Percentiles rank a stretch among this genome's conserved stretches.
Conservation (phyloP, 1,140 invertebrate genomes). For the Halesus radiatus region DNA sequence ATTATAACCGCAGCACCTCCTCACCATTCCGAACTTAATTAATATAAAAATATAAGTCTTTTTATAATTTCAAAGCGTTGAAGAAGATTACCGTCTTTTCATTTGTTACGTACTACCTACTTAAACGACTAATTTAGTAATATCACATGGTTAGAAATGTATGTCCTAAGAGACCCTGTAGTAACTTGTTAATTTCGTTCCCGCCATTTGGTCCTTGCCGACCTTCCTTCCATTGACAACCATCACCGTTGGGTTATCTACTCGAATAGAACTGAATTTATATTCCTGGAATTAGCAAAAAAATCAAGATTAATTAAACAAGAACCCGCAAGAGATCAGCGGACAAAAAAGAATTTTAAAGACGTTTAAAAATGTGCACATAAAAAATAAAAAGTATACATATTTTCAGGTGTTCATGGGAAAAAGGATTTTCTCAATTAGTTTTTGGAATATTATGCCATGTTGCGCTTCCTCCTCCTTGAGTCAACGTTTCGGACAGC, state of each 20-base stretch:
- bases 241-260: slow-evolving; percentile 82
- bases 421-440: too few relatives aligned
- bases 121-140: neutral
- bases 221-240: slow-evolving; percentile 84
- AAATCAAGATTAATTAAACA: slow-evolving; percentile 41
- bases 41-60: slow-evolving; percentile 35
- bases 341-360: too few relatives aligned
- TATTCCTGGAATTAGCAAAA: slow-evolving; percentile 74
- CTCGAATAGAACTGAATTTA: slow-evolving; percentile 79
- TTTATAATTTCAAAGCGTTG: slow-evolving; percentile 32
- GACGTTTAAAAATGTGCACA: too few relatives aligned
- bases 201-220: slow-evolving; percentile 78
- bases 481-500: too few relatives aligned
- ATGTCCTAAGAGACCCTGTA: slow-evolving; percentile 33
- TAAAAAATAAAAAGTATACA: too few relatives aligned
- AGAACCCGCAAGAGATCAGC: too few relatives aligned
- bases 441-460: too few relatives aligned
- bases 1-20: neutral
- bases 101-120: too few relatives aligned
- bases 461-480: too few relatives aligned
- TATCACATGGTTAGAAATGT: slow-evolving; percentile 4
- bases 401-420: too few relatives aligned
- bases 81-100: neutral
- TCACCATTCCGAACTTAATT: slow-evolving; percentile 7
- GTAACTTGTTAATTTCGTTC: slow-evolving; percentile 65